Evolutionary conservation across 2,113 vertebrate genomes (phyloP).

Genomic region (Sander vitreus): DNA sequence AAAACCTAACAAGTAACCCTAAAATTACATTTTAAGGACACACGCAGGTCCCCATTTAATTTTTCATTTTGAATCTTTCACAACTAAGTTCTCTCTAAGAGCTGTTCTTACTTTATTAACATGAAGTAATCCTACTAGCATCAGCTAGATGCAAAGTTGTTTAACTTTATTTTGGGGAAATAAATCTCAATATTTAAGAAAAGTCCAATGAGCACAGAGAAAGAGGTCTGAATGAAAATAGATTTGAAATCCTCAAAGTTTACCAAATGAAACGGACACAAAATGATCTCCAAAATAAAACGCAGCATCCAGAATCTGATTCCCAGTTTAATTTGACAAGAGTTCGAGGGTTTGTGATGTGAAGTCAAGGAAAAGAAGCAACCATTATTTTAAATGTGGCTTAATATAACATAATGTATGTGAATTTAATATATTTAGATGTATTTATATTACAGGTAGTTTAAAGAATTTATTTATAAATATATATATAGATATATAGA

Average conservation of each 20-base stretch:
- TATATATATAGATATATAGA: too few species aligned
- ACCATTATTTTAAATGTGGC: neutral
- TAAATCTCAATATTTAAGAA: neutral
- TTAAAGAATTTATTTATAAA: neutral
- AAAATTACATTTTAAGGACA: neutral
- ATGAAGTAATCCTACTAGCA: neutral
- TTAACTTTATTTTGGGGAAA: neutral
- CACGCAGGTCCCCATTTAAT: neutral
- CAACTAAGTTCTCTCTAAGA: too few species aligned
- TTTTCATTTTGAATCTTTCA: neutral
- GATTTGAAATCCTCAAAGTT: neutral
- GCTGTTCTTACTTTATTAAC: neutral
- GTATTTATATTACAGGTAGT: constrained; percentile 24
- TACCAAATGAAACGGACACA: neutral
- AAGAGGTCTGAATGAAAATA: neutral
- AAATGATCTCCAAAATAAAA: constrained; percentile 2
- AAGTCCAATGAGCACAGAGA: neutral
- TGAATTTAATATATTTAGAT: constrained; percentile 37
- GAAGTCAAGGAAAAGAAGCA: neutral
- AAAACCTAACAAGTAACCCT: neutral
- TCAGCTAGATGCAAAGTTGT: neutral
- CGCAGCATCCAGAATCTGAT: neutral
- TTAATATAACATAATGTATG: neutral
- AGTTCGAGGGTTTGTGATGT: neutral
- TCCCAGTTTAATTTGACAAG: neutral